Evolutionary conservation across 2,113 vertebrate genomes (phyloP).

Genomic region (Chelonoidis abingdonii): DNA sequence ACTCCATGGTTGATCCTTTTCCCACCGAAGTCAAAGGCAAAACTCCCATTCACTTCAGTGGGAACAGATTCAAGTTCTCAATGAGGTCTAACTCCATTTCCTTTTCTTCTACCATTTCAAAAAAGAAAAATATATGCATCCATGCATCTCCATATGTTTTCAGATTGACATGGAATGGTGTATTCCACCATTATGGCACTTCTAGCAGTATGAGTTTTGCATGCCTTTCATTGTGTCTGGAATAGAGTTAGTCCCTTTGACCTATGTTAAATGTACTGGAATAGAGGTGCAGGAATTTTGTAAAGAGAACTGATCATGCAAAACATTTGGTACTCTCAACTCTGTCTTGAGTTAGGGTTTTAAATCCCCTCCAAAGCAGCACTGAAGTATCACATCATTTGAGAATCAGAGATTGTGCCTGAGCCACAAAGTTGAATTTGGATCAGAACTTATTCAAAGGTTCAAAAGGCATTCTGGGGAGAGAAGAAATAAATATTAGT

Average conservation of each 20-base stretch:
- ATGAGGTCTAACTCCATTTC: background rate
- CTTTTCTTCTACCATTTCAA: background rate
- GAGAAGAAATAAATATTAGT: background rate
- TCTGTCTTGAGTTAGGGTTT: background rate
- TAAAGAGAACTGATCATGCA: background rate
- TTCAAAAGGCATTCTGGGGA: background rate
- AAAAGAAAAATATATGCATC: background rate
- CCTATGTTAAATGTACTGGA: background rate
- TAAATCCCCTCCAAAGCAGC: background rate
- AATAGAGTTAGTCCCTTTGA: background rate
- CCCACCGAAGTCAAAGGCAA: background rate
- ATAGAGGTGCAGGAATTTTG: background rate
- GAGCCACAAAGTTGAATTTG: background rate
- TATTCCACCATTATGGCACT: background rate
- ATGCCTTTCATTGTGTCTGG: background rate
- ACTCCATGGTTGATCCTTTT: background rate
- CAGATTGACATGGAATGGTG: background rate
- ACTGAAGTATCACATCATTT: background rate
- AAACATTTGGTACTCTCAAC: background rate
- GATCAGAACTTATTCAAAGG: background rate
- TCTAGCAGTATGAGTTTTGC: slow-evolving; percentile 19
- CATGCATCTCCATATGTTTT: slow-evolving; percentile 21
- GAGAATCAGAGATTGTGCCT: background rate
- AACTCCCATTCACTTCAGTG: background rate
- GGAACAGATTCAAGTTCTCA: background rate